Conservation (phyloP, 35 echinoderm and acorn worm species). For the Patiria miniata region DNA sequence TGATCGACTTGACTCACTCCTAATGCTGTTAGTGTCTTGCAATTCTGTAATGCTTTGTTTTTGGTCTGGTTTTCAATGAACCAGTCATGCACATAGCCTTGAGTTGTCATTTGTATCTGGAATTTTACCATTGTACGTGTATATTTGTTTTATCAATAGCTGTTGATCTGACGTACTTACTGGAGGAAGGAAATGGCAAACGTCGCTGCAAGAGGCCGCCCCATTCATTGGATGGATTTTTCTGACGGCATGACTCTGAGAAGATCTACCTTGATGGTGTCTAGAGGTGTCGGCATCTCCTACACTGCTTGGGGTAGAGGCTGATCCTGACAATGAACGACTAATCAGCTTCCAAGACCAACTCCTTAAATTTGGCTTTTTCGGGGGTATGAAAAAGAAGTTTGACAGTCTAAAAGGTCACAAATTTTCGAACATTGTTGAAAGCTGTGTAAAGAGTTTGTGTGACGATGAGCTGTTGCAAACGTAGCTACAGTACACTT, state of each 20-base stretch:
- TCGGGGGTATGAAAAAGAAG: background rate
- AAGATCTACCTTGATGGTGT: background rate
- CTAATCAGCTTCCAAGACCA: background rate
- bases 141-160: conserved; percentile 27
- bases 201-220: conserved; percentile 78
- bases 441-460: too few relatives aligned
- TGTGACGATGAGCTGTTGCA: too few relatives aligned
- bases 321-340: background rate
- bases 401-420: background rate
- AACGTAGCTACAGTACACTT: too few relatives aligned
- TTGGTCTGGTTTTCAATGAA: too few relatives aligned
- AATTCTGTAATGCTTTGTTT: too few relatives aligned
- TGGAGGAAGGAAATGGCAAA: conserved; percentile 72
- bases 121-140: background rate
- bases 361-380: background rate
- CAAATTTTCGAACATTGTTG: background rate
- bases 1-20: too few relatives aligned
- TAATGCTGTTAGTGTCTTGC: too few relatives aligned
- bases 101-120: conserved; percentile 18
- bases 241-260: conserved; percentile 27
- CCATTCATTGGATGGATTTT: conserved; percentile 71
- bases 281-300: background rate
- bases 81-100: conserved; percentile 57
- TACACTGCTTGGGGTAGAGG: background rate
- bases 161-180: conserved; percentile 81